Evolutionary conservation across 2,113 vertebrate species (phyloP), one percentile per base, ranked within the genome.

Genomic region (Edolisoma coerulescens): DNA sequence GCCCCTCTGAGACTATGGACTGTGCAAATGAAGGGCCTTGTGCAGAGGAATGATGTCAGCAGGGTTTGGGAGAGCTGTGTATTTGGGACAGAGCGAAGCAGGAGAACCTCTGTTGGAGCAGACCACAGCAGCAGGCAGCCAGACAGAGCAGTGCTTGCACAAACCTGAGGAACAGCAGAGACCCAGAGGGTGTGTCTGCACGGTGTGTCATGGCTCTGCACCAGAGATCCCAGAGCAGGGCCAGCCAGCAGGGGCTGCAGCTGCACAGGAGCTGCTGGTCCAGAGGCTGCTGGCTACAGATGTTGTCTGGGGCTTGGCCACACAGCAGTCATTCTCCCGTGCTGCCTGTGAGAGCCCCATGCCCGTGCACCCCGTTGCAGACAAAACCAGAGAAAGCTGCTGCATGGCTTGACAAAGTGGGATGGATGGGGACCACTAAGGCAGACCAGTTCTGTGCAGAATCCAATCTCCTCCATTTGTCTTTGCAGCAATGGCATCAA

Each of bases 311-410:
- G 79, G 33, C 65, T 78, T 4, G 6, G 30, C 44, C 57, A 45
- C 42, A 11, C 28, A 68, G 53, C 22, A 37, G 18, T 30, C 28
- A 1, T 44, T 32, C 57, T 63, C 32, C 21, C 0, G 0, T 53
- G 44, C 57, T 49, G 47, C 49, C 53, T 28, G 24, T 19, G 42
- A 20, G n/a, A 76, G 63, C n/a, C 14, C 16, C 0, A 0, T 13
- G 84, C 61, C 60, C 44, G 47, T 47, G 71, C n/a, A 35, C 12
- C 24, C 39, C 0, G 9, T 2, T 37, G 67, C 67, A 80, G 73
- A 32, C 30, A 28, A 4, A 57, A 57, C 28, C 22, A 45, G 54
- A 65, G 61, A 65, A 77, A 65, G 17, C 41, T 65, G 22, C 14
- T 49, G 56, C 56, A 16, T 37, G 35, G 24, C 17, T 53, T 59